phyloP scores from a whole-genome alignment of 2,797 vertebrate genomes.

The Fringilla coelebs region DNA sequence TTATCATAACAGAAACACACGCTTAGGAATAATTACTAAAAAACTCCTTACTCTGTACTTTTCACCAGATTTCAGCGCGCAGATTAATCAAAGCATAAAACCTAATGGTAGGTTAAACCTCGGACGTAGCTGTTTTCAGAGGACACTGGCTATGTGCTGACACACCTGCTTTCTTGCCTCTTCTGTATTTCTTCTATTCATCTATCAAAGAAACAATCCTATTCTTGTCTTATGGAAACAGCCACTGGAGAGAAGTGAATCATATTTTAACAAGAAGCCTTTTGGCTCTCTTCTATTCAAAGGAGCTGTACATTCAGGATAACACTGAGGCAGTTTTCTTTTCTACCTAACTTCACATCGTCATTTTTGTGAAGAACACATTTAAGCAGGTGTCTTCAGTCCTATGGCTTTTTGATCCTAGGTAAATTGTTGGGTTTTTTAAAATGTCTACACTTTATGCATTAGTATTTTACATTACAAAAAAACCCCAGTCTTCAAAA shows the following conservation, averaged over 20 bases:
- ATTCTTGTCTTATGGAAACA: background rate
- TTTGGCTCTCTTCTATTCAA: background rate
- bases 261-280: background rate
- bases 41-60: background rate
- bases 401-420: background rate
- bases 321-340: rapidly evolving
- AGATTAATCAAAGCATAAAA: conserved; percentile 17
- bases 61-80: background rate
- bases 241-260: background rate
- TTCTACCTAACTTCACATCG: background rate
- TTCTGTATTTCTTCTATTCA: background rate
- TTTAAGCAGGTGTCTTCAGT: background rate
- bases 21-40: background rate
- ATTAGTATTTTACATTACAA: background rate
- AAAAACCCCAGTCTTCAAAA: background rate
- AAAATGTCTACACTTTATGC: background rate
- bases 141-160: background rate
- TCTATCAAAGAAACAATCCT: background rate
- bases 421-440: background rate
- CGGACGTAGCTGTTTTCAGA: background rate
- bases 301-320: background rate
- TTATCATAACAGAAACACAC: background rate
- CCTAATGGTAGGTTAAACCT: background rate
- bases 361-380: background rate
- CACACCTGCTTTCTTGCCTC: background rate